A percentile compares a stretch with the other conserved stretches of the same genome.
These are phyloP conservation scores for Xestia ashworthii DNA, from an alignment of 2,888 invertebrate species.

Conservation along the genomic window DNA sequence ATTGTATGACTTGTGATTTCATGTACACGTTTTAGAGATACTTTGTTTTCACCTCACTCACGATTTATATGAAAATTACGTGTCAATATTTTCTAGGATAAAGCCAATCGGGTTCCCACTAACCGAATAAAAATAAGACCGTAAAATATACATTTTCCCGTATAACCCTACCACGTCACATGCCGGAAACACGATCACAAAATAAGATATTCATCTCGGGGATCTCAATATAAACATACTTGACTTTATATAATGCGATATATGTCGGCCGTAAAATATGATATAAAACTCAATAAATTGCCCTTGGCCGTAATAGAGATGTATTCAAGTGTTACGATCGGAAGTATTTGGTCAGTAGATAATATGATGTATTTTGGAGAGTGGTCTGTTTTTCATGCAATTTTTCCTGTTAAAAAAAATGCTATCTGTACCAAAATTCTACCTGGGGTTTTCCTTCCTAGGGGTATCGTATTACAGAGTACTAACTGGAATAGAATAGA, in stretches of 20 bases:
- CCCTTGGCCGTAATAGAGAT: constrained; percentile 42
- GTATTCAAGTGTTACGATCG: constrained; percentile 27
- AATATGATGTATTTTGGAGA: neutral
- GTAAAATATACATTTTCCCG: neutral
- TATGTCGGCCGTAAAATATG: constrained; percentile 15
- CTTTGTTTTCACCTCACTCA: too few relatives aligned
- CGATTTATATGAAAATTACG: neutral
- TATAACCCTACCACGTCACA: constrained; percentile 5
- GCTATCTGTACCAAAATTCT: too few relatives aligned
- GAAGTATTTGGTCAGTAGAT: constrained; percentile 18
- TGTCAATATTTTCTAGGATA: neutral
- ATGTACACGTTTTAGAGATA: too few relatives aligned
- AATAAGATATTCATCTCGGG: constrained; percentile 40
- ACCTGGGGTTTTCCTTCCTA: too few relatives aligned
- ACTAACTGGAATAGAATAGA: too few relatives aligned
- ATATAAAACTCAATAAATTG: constrained; percentile 32
- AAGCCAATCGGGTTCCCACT: neutral
- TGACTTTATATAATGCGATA: constrained; percentile 37
- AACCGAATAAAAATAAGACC: constrained; percentile 10
- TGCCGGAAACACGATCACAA: constrained; percentile 14
- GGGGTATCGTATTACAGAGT: too few relatives aligned
- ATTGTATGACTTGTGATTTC: too few relatives aligned
- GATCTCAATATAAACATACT: constrained; percentile 27
- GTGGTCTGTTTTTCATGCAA: too few relatives aligned
- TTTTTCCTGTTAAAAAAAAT: too few relatives aligned